Percentiles rank a stretch among this genome's conserved stretches.
Conservation (phyloP, 2,888 invertebrate genomes). For the Lymantria monacha region DNA sequence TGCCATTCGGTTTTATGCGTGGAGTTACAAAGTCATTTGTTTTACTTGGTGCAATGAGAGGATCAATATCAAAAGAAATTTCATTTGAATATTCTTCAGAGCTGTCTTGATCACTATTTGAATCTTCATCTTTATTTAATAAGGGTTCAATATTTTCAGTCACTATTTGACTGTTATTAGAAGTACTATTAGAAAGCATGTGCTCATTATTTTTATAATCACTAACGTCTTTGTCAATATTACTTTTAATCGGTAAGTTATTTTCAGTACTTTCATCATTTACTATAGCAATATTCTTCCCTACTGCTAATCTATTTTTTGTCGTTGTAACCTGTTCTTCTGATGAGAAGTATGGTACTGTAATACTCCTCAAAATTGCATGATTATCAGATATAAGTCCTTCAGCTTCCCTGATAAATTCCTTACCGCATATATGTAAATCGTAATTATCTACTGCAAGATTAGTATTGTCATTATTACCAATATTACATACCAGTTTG, state of each 20-base stretch:
- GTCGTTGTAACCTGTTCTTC: neutral
- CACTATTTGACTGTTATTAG: neutral
- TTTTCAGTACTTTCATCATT: neutral
- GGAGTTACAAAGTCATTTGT: neutral
- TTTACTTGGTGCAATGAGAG: neutral
- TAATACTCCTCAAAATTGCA: neutral
- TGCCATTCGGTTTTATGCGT: neutral
- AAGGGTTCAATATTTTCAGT: neutral
- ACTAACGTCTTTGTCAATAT: conserved; percentile 4
- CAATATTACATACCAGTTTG: conserved; percentile 58
- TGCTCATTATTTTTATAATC: conserved; percentile 9
- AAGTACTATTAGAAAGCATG: neutral
- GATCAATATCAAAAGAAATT: conserved; percentile 7
- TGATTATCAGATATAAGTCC: conserved; percentile 35
- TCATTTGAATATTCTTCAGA: conserved; percentile 12
- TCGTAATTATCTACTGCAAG: conserved; percentile 46
- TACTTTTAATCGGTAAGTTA: neutral
- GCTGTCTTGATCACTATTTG: conserved; percentile 9
- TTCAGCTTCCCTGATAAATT: conserved; percentile 43
- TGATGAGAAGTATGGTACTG: neutral
- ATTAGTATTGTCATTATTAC: conserved; percentile 23
- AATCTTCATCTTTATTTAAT: conserved; percentile 10
- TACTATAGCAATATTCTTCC: neutral
- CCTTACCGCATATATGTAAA: conserved; percentile 50
- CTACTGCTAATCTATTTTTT: neutral